These are phyloP conservation scores for Drosophila birchii DNA, from an alignment of 2,888 invertebrate species.

Conservation along the genomic window DNA sequence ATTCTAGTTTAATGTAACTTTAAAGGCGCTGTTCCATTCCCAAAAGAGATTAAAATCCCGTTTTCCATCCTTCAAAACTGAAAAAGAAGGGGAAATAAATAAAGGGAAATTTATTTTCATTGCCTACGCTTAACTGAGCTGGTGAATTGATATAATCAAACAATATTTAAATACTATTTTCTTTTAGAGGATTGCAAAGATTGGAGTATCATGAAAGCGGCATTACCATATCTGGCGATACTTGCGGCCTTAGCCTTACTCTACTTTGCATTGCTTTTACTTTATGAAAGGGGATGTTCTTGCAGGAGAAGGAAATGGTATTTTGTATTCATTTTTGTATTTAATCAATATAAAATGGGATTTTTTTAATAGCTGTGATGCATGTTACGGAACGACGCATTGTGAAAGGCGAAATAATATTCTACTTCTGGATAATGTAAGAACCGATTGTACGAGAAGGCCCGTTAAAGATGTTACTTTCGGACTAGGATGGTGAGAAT, in stretches of 20 bases:
- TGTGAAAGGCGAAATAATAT: slow-evolving; percentile 12
- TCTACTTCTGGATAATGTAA: slow-evolving; percentile 15
- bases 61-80: not conserved
- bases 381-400: slow-evolving; percentile 6
- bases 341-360: not conserved
- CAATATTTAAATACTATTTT: not conserved
- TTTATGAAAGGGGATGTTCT: slow-evolving; percentile 3
- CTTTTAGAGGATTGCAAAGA: not conserved
- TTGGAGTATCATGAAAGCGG: not conserved
- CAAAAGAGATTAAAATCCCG: slow-evolving; percentile 10
- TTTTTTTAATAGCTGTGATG: not conserved
- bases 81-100: slow-evolving; percentile 19
- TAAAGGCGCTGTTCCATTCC: not conserved
- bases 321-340: not conserved
- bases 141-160: not conserved
- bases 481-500: slow-evolving; percentile 9
- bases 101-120: slow-evolving; percentile 15
- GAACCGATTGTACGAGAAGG: not conserved
- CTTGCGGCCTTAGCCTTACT: slow-evolving; percentile 11
- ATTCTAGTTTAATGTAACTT: slow-evolving; percentile 7
- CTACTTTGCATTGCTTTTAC: slow-evolving; percentile 9
- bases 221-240: slow-evolving; percentile 13
- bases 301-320: not conserved
- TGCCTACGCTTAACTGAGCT: not conserved
- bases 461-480: slow-evolving; percentile 11